Evolutionary conservation across 2,797 vertebrate species (phyloP).

Genomic region (Poecilia picta): DNA sequence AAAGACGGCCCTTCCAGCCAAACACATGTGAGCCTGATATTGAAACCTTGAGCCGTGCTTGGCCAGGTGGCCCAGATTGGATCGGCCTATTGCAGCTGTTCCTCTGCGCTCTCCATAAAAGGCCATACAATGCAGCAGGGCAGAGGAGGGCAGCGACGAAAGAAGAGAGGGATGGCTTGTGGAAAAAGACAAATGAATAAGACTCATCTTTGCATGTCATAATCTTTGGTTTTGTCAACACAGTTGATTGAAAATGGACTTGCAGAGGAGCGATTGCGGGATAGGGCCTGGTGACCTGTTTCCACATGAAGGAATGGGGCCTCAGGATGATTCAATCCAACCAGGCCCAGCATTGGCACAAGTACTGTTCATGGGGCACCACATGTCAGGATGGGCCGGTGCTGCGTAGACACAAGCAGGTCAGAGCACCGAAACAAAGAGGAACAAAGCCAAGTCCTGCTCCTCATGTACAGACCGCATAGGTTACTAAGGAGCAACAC

Average conservation of each 20-base stretch:
- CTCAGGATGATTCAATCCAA: conserved; percentile 26
- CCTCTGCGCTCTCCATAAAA: conserved; percentile 75
- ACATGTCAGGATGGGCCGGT: conserved; percentile 47
- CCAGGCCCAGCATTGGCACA: conserved; percentile 49
- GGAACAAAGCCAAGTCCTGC: conserved; percentile 54
- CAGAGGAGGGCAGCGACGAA: conserved; percentile 46
- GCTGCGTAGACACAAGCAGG: conserved; percentile 50
- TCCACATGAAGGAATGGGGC: conserved; percentile 51
- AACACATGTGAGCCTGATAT: conserved; percentile 67
- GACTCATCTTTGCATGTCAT: conserved; percentile 37
- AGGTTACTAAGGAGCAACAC: conserved; percentile 46
- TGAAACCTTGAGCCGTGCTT: conserved; percentile 53
- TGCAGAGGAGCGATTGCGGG: conserved; percentile 7
- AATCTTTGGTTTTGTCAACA: conserved; percentile 26
- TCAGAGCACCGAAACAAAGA: conserved; percentile 59
- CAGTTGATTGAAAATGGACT: conserved; percentile 25
- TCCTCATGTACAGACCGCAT: conserved; percentile 38
- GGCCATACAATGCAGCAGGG: conserved; percentile 61
- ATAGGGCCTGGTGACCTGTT: conserved; percentile 48
- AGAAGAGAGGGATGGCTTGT: conserved; percentile 37
- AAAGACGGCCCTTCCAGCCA: conserved; percentile 68
- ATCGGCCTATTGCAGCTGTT: conserved; percentile 77
- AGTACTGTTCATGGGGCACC: conserved; percentile 59
- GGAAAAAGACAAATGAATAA: conserved; percentile 53
- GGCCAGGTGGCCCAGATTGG: conserved; percentile 57